Percentiles rank a stretch among this genome's conserved stretches.
These are phyloP conservation scores for Erebia aethiops DNA, from an alignment of 2,888 invertebrate species.

Conservation along the genomic window DNA sequence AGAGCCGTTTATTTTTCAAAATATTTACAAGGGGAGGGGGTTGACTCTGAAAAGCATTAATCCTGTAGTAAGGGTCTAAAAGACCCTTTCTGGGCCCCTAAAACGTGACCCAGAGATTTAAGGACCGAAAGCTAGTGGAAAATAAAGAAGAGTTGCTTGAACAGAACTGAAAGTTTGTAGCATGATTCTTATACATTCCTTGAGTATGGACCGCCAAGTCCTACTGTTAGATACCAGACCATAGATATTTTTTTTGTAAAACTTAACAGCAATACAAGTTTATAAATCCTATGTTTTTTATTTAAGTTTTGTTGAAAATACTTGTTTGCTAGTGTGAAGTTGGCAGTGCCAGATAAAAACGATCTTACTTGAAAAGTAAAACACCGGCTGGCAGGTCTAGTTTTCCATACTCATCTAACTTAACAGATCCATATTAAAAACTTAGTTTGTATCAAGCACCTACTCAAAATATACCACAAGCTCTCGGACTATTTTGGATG, in stretches of 20 bases:
- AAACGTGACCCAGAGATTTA: constrained; percentile 35
- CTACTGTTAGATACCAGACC: too few species aligned
- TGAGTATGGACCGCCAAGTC: neutral
- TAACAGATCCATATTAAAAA: neutral
- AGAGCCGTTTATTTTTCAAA: constrained; percentile 18
- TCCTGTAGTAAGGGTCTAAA: constrained; percentile 26
- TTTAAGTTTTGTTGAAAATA: too few species aligned
- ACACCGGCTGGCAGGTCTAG: neutral
- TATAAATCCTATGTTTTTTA: too few species aligned
- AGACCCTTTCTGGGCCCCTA: constrained; percentile 35
- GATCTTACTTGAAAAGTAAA: too few species aligned
- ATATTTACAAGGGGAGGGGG: constrained; percentile 35
- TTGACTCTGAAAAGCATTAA: constrained; percentile 32
- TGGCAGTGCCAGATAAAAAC: too few species aligned
- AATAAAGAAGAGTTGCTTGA: neutral
- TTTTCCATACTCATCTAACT: neutral
- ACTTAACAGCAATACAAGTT: too few species aligned
- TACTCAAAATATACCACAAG: neutral
- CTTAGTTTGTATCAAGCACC: neutral
- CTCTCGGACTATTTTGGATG: constrained; percentile 8
- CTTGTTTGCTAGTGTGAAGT: too few species aligned
- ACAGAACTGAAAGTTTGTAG: neutral
- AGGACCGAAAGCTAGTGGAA: constrained; percentile 12
- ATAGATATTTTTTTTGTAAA: too few species aligned
- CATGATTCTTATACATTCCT: neutral